Evolutionary conservation across 2,113 vertebrate species (phyloP).

Genomic region (Thermophis baileyi): DNA sequence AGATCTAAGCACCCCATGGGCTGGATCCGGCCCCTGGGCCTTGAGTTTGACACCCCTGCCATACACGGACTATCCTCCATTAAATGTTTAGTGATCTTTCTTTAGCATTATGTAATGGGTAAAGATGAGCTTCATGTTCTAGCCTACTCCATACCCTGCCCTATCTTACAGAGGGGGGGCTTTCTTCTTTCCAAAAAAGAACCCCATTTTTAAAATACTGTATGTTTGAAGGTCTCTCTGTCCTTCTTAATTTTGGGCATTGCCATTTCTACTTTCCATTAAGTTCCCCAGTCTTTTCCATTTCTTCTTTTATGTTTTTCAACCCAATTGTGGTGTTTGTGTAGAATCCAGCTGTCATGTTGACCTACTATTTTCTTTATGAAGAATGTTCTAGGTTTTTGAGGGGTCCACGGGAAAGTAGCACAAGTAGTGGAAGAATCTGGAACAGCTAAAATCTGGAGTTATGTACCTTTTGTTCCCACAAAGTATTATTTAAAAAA

Average conservation of each 20-base stretch:
- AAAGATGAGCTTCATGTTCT: not conserved
- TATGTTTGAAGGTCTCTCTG: not conserved
- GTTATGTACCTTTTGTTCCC: not conserved
- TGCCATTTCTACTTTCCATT: not conserved
- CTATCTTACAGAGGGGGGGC: not conserved
- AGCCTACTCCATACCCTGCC: not conserved
- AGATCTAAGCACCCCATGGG: too few relatives aligned
- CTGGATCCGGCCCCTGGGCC: too few relatives aligned
- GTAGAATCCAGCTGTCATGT: not conserved
- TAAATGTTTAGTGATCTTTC: not conserved
- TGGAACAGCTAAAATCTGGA: not conserved
- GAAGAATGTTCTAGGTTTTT: not conserved
- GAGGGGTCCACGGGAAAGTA: not conserved
- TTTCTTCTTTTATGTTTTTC: not conserved
- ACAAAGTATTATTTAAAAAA: not conserved
- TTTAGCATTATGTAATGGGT: not conserved
- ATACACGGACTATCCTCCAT: not conserved
- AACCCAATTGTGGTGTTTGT: not conserved
- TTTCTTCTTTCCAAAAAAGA: not conserved
- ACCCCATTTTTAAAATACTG: not conserved
- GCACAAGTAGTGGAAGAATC: not conserved
- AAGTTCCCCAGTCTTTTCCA: not conserved
- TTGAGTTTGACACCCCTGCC: not conserved
- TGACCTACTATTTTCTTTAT: not conserved
- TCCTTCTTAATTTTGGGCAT: not conserved